These are phyloP conservation scores for Aphyosemion australe DNA, from an alignment of 2,113 vertebrate genomes.

Conservation along the genomic window DNA sequence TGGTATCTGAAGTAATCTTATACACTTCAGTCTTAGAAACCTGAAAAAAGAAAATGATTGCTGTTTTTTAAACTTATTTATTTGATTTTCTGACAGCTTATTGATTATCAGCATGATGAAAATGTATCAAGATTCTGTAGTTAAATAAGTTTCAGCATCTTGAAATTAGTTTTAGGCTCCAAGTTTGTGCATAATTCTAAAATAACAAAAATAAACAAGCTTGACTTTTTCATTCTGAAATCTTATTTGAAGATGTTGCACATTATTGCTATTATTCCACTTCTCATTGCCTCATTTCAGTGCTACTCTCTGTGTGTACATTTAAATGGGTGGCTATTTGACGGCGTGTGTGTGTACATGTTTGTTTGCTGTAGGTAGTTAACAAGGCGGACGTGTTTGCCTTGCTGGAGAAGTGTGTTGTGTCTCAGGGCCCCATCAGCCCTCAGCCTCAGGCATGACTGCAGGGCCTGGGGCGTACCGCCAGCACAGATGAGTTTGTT, in stretches of 20 bases:
- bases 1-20: too few relatives aligned
- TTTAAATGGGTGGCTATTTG: conserved; percentile 39
- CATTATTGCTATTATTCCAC: conserved; percentile 68
- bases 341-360: conserved; percentile 36
- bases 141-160: not conserved
- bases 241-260: conserved; percentile 62
- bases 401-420: conserved; percentile 73
- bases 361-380: conserved; percentile 68
- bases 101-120: too few relatives aligned
- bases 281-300: conserved; percentile 74
- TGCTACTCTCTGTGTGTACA: conserved; percentile 9
- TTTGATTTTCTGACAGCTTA: too few relatives aligned
- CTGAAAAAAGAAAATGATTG: too few relatives aligned
- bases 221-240: conserved; percentile 30
- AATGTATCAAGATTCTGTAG: not conserved
- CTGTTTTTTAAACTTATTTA: too few relatives aligned
- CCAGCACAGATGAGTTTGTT: conserved; percentile 79
- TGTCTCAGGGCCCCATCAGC: conserved; percentile 79
- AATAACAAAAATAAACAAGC: not conserved
- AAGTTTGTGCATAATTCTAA: conserved; percentile 1
- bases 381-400: conserved; percentile 71
- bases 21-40: too few relatives aligned
- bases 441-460: conserved; percentile 76
- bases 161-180: not conserved
- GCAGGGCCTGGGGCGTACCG: conserved; percentile 71